Conservation (phyloP, 2,113 vertebrate species). For the Lagenorhynchus albirostris region DNA sequence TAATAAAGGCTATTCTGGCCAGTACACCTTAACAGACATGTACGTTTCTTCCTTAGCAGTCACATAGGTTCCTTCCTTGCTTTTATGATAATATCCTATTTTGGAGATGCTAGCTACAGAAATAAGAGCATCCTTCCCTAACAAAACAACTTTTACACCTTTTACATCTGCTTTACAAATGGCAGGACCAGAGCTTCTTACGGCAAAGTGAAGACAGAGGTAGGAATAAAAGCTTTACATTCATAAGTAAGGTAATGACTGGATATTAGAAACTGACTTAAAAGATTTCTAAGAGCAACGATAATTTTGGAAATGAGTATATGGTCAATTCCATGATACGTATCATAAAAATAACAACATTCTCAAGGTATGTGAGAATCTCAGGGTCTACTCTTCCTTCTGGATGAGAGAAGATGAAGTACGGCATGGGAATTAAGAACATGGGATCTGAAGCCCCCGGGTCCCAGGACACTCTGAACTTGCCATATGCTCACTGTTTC, state of each 20-base stretch:
- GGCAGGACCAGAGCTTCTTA: neutral
- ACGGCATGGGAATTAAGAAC: neutral
- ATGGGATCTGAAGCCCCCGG: neutral
- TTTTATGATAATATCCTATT: neutral
- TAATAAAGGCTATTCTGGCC: neutral
- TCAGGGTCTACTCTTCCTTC: neutral
- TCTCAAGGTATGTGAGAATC: neutral
- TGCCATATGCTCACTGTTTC: neutral
- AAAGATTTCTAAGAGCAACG: neutral
- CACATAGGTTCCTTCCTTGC: neutral
- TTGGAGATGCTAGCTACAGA: neutral
- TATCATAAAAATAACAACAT: neutral
- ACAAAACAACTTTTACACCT: neutral
- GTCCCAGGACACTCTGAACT: neutral
- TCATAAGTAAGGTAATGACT: neutral
- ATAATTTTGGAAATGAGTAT: neutral
- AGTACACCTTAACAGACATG: neutral
- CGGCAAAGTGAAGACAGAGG: neutral
- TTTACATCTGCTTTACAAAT: neutral
- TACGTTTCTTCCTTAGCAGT: neutral
- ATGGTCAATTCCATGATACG: neutral
- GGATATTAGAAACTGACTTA: neutral
- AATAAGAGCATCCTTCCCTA: neutral
- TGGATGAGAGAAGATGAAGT: neutral
- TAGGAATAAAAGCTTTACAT: neutral